These are phyloP conservation scores for Teleogryllus occipitalis DNA, from an alignment of 1,140 invertebrate genomes.

Conservation along the genomic window DNA sequence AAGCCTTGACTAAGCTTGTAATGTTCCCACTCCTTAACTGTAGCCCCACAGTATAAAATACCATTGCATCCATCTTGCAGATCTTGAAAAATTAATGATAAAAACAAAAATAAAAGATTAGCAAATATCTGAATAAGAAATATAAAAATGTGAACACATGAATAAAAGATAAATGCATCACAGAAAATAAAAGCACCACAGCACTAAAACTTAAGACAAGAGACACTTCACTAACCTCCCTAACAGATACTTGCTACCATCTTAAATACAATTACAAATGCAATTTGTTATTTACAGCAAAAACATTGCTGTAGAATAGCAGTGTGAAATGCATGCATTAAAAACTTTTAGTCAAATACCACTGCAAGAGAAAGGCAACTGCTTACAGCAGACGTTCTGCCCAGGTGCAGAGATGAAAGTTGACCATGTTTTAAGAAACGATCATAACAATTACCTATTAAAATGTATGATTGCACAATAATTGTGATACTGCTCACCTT, in stretches of 20 bases:
- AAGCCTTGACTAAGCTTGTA: no score
- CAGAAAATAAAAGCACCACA: not conserved
- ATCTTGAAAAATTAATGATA: no score
- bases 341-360: not conserved
- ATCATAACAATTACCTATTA: not conserved
- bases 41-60: no score
- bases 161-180: not conserved
- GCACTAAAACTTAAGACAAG: not conserved
- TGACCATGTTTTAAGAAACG: not conserved
- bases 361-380: not conserved
- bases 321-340: not conserved
- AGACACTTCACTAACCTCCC: not conserved
- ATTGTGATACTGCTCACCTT: not conserved
- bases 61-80: no score
- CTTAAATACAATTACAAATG: constrained; percentile 1
- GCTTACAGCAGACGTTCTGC: not conserved
- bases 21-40: no score
- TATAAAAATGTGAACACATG: not conserved
- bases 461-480: not conserved
- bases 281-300: not conserved
- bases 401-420: not conserved
- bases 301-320: not conserved
- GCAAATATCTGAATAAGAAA: not conserved
- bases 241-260: not conserved
- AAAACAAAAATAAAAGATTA: not conserved